Base-by-base conservation (phyloP, 2,113 vertebrate species). In the Lota lota region DNA sequence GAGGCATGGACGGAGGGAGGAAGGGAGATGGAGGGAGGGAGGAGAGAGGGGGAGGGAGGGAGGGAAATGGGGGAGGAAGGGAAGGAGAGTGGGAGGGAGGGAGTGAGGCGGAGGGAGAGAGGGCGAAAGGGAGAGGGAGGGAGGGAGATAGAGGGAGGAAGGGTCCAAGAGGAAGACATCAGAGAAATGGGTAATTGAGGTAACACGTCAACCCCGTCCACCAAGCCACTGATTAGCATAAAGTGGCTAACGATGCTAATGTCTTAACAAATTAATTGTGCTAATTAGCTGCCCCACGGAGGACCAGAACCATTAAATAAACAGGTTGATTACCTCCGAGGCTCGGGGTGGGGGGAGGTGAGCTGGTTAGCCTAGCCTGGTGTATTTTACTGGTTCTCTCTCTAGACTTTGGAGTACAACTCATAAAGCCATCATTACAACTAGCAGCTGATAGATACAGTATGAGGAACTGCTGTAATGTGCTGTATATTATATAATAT, bases 261-360 rank as follows among this genome's bases (percentile, higher is more conserved):
- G 95, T 96, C 94, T 95, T 93, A 92, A 95, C 94, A 96, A 98
- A 97, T 98, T 98, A 97, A 98, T 99, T 98, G 97, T 92, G 93
- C 92, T 94, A 98, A 98, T 97, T 95, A 97, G 94, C 93, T 94
- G 94, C 96, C 94, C 96, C 93, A 92, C 93, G 93, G 94, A 95
- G 92, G 93, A 93, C 95, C 97, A 97, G 94, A 94, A 93, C 94
- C 94, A 97, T 97, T 94, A 96, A 94, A 94, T 94, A 97, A 95
- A 95, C 93, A 96, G 93, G 83, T 91, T 91, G 93, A 95, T 96
- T 95, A 94, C 94, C 94, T 92, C 92, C 92, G 90, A 93, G 92
- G 28, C 4, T 28, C 28, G 28, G 28, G 90, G 92, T 83, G 70
- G 85, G 69, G 77, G 88, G 82, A 88, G 86, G 89, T 90, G 73